Evolutionary conservation across 2,113 vertebrate genomes (phyloP).

Genomic region (Acrocephalus kingi): DNA sequence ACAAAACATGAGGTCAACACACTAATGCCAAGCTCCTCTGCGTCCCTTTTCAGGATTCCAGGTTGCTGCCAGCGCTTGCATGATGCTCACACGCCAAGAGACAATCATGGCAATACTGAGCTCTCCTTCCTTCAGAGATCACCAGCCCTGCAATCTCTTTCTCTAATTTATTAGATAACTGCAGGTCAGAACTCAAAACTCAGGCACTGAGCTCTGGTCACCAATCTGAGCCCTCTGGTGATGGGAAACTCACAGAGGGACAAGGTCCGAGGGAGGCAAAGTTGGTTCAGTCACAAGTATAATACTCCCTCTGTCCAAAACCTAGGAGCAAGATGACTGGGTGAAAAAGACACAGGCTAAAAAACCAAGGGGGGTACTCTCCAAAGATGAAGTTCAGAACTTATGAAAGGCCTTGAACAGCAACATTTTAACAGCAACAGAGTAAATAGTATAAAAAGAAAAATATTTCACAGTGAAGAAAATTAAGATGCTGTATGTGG

Average conservation of each 20-base stretch:
- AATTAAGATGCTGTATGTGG: slow-evolving; percentile 7
- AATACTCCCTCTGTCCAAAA: background rate
- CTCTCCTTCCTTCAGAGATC: background rate
- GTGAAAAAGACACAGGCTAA: background rate
- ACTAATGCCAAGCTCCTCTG: background rate
- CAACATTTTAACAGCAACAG: background rate
- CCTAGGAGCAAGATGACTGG: background rate
- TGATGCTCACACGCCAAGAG: background rate
- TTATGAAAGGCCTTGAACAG: background rate
- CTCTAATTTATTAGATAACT: background rate
- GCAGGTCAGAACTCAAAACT: background rate
- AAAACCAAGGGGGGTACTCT: background rate
- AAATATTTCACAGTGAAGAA: background rate
- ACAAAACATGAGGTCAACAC: background rate
- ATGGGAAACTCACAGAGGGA: background rate
- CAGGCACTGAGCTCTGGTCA: background rate
- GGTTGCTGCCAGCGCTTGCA: rapidly evolving
- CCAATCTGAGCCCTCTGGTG: background rate
- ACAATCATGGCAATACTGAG: background rate
- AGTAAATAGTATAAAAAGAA: background rate
- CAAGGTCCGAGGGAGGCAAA: background rate
- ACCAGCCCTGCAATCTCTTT: background rate
- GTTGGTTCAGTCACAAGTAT: background rate
- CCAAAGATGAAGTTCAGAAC: background rate
- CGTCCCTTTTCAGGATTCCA: background rate